These are phyloP conservation scores for Eristalinus sepulchralis DNA, from an alignment of 2,888 invertebrate genomes.

Conservation along the genomic window DNA sequence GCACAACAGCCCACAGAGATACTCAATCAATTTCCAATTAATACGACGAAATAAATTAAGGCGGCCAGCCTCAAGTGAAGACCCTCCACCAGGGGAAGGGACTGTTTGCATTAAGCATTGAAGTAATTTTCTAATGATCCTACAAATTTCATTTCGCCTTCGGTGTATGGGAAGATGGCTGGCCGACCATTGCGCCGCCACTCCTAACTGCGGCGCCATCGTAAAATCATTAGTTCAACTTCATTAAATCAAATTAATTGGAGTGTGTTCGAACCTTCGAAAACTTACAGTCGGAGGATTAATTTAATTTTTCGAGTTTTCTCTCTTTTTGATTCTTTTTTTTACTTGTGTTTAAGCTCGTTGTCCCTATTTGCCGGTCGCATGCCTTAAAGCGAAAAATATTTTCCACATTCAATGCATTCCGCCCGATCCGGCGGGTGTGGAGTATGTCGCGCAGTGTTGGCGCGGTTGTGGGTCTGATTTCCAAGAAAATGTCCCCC, in stretches of 20 bases:
- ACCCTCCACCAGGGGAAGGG: conserved; percentile 26
- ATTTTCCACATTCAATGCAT: conserved; percentile 51
- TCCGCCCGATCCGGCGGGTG: background rate
- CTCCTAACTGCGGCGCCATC: conserved; percentile 55
- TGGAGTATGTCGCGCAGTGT: background rate
- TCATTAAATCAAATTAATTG: conserved; percentile 72
- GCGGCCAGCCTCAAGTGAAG: background rate
- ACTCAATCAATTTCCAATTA: conserved; percentile 71
- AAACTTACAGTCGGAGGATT: conserved; percentile 65
- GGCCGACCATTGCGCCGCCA: background rate
- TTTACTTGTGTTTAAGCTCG: background rate
- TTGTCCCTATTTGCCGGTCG: background rate
- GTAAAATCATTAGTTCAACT: conserved; percentile 71
- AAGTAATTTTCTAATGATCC: conserved; percentile 69
- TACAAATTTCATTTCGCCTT: conserved; percentile 58
- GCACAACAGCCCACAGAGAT: conserved; percentile 65
- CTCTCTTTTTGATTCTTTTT: conserved; percentile 4
- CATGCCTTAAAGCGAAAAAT: conserved; percentile 21
- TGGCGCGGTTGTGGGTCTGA: background rate
- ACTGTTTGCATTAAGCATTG: conserved; percentile 65
- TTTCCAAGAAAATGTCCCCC: conserved; percentile 19
- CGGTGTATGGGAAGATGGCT: background rate
- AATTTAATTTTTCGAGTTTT: conserved; percentile 40
- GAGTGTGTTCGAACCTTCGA: conserved; percentile 68
- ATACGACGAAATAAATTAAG: conserved; percentile 66